Evolutionary conservation across 2,888 invertebrate species (phyloP).

Genomic region (Drosophila infuscata): DNA sequence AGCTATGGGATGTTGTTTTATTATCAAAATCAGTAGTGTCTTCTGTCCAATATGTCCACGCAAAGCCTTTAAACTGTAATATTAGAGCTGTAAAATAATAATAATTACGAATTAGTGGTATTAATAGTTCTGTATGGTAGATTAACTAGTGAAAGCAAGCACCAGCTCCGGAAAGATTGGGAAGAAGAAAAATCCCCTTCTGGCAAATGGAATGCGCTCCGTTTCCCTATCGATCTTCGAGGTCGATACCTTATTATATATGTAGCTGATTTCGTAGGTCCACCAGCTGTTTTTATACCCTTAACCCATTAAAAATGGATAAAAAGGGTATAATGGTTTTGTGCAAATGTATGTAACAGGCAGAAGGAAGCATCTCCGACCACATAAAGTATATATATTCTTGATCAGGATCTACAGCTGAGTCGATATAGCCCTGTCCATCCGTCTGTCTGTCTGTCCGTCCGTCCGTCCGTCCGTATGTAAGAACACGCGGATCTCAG

Average conservation of each 20-base stretch:
- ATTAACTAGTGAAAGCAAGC: background rate
- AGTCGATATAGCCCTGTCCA: no score
- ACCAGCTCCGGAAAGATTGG: background rate
- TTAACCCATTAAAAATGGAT: no score
- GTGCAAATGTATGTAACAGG: no score
- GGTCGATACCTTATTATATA: background rate
- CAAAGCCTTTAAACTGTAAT: slow-evolving; percentile 60
- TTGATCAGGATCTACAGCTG: no score
- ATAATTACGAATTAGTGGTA: no score
- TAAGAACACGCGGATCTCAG: no score
- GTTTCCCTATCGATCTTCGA: background rate
- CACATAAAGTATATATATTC: no score
- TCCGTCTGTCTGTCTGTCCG: no score
- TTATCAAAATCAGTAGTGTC: slow-evolving; percentile 14
- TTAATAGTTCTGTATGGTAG: background rate
- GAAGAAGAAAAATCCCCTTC: background rate
- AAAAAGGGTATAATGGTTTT: no score
- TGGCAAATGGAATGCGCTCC: background rate
- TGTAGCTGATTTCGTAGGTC: background rate
- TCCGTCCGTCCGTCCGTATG: no score
- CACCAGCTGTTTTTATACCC: no score
- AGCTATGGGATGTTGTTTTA: slow-evolving; percentile 29
- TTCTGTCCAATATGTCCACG: slow-evolving; percentile 54
- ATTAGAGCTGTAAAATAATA: slow-evolving; percentile 43
- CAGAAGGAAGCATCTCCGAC: no score